Percentiles rank a stretch among this genome's conserved stretches.
These are phyloP conservation scores for Rhaphigaster nebulosa DNA, from an alignment of 2,888 invertebrate species.

Conservation along the genomic window DNA sequence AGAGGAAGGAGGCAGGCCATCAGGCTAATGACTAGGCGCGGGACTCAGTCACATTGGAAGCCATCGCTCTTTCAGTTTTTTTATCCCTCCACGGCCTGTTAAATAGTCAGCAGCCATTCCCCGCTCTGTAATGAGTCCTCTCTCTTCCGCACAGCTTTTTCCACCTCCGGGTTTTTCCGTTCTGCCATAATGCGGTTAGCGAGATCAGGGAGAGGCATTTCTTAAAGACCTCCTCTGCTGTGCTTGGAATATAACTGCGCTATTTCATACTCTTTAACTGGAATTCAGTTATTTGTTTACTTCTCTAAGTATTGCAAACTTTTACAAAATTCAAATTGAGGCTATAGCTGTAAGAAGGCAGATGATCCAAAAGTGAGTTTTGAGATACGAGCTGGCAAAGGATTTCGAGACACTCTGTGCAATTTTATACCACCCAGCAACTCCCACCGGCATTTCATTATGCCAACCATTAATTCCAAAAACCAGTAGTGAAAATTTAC, in stretches of 20 bases:
- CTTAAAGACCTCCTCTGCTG: not conserved
- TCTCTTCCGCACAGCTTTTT: not conserved
- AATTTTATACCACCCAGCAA: too few relatives aligned
- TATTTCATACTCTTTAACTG: not conserved
- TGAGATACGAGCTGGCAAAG: too few relatives aligned
- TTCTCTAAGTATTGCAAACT: too few relatives aligned
- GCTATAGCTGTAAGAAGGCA: too few relatives aligned
- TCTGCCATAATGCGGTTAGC: constrained; percentile 42
- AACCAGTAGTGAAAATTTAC: too few relatives aligned
- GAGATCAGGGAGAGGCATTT: not conserved
- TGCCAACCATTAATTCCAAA: too few relatives aligned
- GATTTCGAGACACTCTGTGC: too few relatives aligned
- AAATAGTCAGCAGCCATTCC: constrained; percentile 31
- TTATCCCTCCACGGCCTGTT: constrained; percentile 11
- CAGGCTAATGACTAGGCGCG: constrained; percentile 8
- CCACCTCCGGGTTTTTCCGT: not conserved
- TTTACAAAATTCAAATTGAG: too few relatives aligned
- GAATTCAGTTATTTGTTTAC: too few relatives aligned
- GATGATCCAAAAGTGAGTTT: too few relatives aligned
- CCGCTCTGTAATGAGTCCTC: constrained; percentile 18
- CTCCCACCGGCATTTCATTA: too few relatives aligned
- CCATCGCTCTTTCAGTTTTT: constrained; percentile 43
- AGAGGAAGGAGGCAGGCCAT: constrained; percentile 32
- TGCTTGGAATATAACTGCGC: not conserved
- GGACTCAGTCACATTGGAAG: not conserved